Conservation (phyloP, 2,888 invertebrate species). For the Melikaiella ostensackeni region DNA sequence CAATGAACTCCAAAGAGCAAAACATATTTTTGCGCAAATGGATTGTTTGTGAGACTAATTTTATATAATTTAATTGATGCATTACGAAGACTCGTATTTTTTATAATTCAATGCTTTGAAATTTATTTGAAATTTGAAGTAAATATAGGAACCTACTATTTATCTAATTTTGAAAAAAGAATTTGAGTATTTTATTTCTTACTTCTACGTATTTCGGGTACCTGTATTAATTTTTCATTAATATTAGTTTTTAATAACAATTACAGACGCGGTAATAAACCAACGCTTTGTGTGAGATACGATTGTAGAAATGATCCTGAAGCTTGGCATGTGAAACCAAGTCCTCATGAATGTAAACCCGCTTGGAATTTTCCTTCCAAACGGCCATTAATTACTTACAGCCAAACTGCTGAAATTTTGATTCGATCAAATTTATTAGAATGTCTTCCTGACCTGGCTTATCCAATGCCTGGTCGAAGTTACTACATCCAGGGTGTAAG, state of each 20-base stretch:
- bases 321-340: constrained; percentile 65
- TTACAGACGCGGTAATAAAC: constrained; percentile 52
- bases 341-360: constrained; percentile 68
- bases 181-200: too few species aligned
- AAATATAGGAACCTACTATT: too few species aligned
- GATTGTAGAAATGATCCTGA: constrained; percentile 65
- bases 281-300: constrained; percentile 62
- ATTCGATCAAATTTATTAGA: constrained; percentile 58
- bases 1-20: constrained; percentile 66
- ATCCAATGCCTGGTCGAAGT: constrained; percentile 63
- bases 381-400: constrained; percentile 68
- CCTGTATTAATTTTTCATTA: not conserved
- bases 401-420: constrained; percentile 58
- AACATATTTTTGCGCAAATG: constrained; percentile 68
- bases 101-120: too few species aligned
- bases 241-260: not conserved
- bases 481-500: constrained; percentile 65
- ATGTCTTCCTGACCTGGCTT: constrained; percentile 58
- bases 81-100: not conserved
- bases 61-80: not conserved
- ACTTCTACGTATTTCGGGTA: not conserved
- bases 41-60: constrained; percentile 63
- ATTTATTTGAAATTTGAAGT: too few species aligned
- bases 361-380: constrained; percentile 64
- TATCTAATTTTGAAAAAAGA: too few species aligned